phyloP scores from a whole-genome alignment of 2,113 vertebrate species.

The Eclectus roratus region DNA sequence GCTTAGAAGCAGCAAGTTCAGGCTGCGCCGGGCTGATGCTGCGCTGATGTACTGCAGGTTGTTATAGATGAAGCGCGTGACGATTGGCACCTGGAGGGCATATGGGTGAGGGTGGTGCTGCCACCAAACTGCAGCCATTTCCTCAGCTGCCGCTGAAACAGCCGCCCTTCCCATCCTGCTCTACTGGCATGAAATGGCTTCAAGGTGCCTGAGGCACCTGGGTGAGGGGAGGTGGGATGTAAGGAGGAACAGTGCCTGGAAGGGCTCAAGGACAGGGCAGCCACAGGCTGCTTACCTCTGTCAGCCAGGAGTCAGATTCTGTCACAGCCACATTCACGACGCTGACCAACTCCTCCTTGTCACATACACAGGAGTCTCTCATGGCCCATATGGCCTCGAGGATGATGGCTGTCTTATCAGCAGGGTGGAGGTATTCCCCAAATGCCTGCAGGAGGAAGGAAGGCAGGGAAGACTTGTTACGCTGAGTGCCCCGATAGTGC shows the following conservation, averaged over 20 bases:
- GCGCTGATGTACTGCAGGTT: neutral
- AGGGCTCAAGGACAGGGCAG: neutral
- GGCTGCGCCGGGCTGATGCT: neutral
- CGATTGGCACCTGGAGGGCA: neutral
- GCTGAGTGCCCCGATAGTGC: neutral
- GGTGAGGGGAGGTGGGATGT: neutral
- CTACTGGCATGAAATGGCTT: neutral
- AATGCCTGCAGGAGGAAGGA: neutral
- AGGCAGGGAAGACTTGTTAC: neutral
- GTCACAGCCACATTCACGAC: neutral
- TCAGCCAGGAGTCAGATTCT: neutral
- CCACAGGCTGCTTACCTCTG: neutral
- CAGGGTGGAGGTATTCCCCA: neutral
- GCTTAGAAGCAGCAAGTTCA: neutral
- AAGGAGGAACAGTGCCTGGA: neutral
- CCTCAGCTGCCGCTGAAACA: neutral
- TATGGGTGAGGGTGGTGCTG: neutral
- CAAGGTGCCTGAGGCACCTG: neutral
- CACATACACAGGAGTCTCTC: neutral
- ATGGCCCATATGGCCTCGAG: neutral
- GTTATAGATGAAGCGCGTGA: neutral
- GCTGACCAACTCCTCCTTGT: neutral
- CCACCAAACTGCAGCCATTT: neutral
- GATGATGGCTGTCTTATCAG: neutral
- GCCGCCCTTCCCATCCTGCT: neutral